Base-by-base conservation (phyloP, 2,797 vertebrate genomes). In the Micromesistius poutassou region DNA sequence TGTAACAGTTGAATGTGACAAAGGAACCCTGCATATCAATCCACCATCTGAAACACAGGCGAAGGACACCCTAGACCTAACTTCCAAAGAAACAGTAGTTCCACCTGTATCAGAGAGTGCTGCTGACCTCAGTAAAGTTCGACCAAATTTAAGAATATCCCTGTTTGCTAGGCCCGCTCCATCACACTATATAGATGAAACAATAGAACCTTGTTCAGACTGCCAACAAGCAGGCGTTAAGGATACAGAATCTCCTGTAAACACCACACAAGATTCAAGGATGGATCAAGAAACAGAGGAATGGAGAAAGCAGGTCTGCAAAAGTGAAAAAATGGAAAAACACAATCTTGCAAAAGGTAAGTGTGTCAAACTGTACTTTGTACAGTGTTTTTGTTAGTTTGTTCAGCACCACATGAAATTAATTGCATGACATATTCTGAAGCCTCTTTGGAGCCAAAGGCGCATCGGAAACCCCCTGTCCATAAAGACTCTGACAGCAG, bases 401-500 rank as follows among this genome's bases (percentile, higher is more conserved):
- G 62, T 28, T 66, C 12, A 25, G 55, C 55, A 62, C 22, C 55
- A 66, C 25, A 28, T 66, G 22, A 66, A 12, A 8, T 8, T 40
- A 19, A 76, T 72, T 72, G 38, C 4, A 9, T 13, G 50, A 9
- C 16, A n/a, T 78, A 16, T 33, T 80, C 83, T 25, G 5, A 75
- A 94, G 92, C 75, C 62, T 81, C 83, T 55, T 68, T 78, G 6
- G 93, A 96, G 80, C 78, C 84, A 71, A 95, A 87, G 76, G 92
- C 93, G 72, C 90, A 90, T 30, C 87, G 88, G 75, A 95, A 90
- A 73, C 83, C 93, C 1, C 85, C 90, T 79, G 35, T 72, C 77
- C 83, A 85, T 85, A 94, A 90, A 89, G 93, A 94, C 2, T 85
- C 90, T 28, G 95, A 96, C 71, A 91, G 94, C 82, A 75, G 76